Percentiles rank a stretch among this genome's conserved stretches.
These are phyloP conservation scores for Pelodiscus sinensis DNA, from an alignment of 2,113 vertebrate species.

Conservation along the genomic window DNA sequence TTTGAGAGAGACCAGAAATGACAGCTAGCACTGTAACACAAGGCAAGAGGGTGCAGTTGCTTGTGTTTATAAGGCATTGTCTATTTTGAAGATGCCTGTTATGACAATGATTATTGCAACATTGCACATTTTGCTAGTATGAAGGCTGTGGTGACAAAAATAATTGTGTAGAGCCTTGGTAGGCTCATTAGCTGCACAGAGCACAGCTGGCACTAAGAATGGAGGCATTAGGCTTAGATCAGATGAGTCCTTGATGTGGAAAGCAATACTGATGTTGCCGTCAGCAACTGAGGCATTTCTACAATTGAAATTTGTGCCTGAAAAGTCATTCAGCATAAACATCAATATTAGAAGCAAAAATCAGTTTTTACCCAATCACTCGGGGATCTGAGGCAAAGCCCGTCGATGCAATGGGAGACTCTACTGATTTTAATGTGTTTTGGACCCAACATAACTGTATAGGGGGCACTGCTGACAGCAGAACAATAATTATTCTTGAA, in stretches of 20 bases:
- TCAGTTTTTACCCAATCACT: neutral
- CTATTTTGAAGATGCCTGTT: neutral
- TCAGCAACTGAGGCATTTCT: neutral
- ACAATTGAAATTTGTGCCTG: neutral
- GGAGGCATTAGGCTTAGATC: neutral
- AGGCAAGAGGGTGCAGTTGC: neutral
- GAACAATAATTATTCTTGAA: neutral
- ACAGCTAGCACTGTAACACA: neutral
- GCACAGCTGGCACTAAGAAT: neutral
- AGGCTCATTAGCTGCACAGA: neutral
- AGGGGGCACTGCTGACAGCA: rapidly evolving
- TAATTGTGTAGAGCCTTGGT: rapidly evolving
- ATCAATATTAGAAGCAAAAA: slow-evolving; percentile 5
- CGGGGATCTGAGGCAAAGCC: neutral
- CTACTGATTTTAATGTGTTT: neutral
- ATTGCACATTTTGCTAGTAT: neutral
- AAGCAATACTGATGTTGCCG: neutral
- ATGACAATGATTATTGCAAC: neutral
- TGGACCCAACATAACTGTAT: neutral
- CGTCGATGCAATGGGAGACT: neutral
- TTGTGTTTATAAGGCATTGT: neutral
- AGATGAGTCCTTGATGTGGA: neutral
- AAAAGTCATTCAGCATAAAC: neutral
- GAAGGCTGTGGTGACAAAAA: neutral
- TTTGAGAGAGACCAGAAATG: slow-evolving; percentile 5